These are phyloP conservation scores for Diloba caeruleocephala DNA, from an alignment of 2,888 invertebrate species.

Conservation along the genomic window DNA sequence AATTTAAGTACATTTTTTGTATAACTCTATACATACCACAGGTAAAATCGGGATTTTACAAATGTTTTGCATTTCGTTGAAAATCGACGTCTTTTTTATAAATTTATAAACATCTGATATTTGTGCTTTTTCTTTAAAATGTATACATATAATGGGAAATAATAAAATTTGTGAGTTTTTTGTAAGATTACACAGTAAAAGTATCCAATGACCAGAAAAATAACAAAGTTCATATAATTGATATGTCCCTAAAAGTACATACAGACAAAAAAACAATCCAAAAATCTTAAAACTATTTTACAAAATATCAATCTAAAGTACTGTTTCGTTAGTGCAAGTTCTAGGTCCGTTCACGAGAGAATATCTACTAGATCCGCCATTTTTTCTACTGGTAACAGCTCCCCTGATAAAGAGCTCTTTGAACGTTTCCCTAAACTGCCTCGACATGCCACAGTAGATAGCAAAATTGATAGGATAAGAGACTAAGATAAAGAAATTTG, in stretches of 20 bases:
- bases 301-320: slow-evolving; percentile 85
- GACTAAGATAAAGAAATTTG: slow-evolving; percentile 97
- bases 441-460: slow-evolving; percentile 98
- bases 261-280: slow-evolving; percentile 39
- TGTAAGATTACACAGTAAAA: too few species aligned
- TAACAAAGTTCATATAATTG: slow-evolving; percentile 23
- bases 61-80: slow-evolving; percentile 37
- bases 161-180: too few species aligned
- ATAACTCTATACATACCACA: slow-evolving; percentile 37
- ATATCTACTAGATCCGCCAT: slow-evolving; percentile 93
- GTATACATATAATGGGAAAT: slow-evolving; percentile 10
- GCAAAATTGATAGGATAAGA: slow-evolving; percentile 98
- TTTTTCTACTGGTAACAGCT: slow-evolving; percentile 90
- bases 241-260: slow-evolving; percentile 52
- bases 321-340: slow-evolving; percentile 95
- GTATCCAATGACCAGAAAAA: too few species aligned
- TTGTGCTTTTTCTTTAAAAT: slow-evolving; percentile 13
- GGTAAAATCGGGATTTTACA: slow-evolving; percentile 26
- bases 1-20: slow-evolving; percentile 40
- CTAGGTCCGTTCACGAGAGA: slow-evolving; percentile 95
- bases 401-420: slow-evolving; percentile 93
- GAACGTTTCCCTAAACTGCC: slow-evolving; percentile 98
- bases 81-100: slow-evolving; percentile 29
- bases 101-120: slow-evolving; percentile 21
- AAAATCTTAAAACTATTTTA: slow-evolving; percentile 45